phyloP scores from a whole-genome alignment of 53 echinoderm and acorn worm genomes.

The Zoroaster sp. region DNA sequence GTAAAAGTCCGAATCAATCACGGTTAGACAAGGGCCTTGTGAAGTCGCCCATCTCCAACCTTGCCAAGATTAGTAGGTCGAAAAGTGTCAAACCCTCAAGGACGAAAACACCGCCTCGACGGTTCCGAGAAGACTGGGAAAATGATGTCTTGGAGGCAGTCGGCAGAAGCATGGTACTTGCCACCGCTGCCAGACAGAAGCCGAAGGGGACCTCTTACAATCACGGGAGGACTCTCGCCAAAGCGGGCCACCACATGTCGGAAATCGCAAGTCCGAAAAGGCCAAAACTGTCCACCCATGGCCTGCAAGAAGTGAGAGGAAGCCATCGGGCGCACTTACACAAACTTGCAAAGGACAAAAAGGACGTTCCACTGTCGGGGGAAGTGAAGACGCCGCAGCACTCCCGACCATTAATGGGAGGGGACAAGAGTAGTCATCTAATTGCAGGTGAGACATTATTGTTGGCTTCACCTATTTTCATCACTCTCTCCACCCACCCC shows the following conservation, averaged over 20 bases:
- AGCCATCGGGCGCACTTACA: slow-evolving; percentile 50
- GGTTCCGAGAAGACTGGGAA: background rate
- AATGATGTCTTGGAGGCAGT: background rate
- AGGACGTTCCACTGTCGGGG: background rate
- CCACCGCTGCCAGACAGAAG: background rate
- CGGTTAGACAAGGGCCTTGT: too few relatives aligned
- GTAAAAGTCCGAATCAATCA: background rate
- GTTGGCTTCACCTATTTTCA: too few relatives aligned
- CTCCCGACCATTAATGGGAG: background rate
- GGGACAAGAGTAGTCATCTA: slow-evolving; percentile 28
- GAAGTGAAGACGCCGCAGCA: slow-evolving; percentile 51
- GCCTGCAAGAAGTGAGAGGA: slow-evolving; percentile 47
- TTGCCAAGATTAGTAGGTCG: too few relatives aligned
- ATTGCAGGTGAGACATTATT: slow-evolving; percentile 58
- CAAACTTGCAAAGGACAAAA: slow-evolving; percentile 23
- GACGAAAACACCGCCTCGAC: background rate
- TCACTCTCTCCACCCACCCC: too few relatives aligned
- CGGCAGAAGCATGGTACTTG: background rate
- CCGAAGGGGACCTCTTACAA: background rate
- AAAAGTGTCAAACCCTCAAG: background rate
- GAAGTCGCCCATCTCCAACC: too few relatives aligned
- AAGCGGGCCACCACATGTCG: background rate
- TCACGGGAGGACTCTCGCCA: background rate
- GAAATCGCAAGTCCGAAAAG: background rate
- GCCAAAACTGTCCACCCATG: slow-evolving; percentile 9